A percentile compares a stretch with the other conserved stretches of the same genome.
Evolutionary conservation across 2,113 vertebrate species (phyloP).

Genomic region (Gallinago media): DNA sequence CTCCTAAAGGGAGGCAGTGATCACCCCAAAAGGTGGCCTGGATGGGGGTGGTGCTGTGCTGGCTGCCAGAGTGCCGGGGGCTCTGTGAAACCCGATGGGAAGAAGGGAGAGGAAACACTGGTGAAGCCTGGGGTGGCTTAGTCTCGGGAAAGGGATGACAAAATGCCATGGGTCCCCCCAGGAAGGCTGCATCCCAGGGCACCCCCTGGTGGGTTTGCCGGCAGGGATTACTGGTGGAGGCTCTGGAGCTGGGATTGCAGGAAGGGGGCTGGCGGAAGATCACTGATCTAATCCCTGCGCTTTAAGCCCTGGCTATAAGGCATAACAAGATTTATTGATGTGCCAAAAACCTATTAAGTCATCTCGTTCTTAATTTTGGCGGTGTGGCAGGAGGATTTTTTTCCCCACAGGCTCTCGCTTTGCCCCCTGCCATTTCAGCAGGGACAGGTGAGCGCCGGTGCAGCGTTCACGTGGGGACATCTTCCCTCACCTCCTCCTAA

Average conservation of each 20-base stretch:
- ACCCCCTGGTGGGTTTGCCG: background rate
- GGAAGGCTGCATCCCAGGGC: background rate
- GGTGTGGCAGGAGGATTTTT: background rate
- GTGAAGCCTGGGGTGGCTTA: background rate
- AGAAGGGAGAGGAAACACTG: background rate
- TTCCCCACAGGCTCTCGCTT: fast-evolving
- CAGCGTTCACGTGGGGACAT: background rate
- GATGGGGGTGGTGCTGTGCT: fast-evolving
- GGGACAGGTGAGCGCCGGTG: background rate
- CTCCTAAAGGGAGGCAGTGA: background rate
- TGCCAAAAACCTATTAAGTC: background rate
- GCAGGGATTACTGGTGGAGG: background rate
- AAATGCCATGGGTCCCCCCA: fast-evolving
- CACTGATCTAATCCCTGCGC: background rate
- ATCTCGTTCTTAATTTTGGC: background rate
- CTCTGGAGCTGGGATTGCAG: background rate
- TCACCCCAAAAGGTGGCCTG: background rate
- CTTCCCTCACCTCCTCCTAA: background rate
- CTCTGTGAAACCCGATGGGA: background rate
- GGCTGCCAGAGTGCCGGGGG: fast-evolving
- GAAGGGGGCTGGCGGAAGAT: background rate
- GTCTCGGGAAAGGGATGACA: background rate
- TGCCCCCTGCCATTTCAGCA: background rate
- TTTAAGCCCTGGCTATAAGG: background rate
- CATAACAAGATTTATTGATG: slow-evolving; percentile 7